A percentile compares a stretch with the other conserved stretches of the same genome.
Evolutionary conservation across 2,888 invertebrate species (phyloP).

Genomic region (Lasioglossum vierecki): DNA sequence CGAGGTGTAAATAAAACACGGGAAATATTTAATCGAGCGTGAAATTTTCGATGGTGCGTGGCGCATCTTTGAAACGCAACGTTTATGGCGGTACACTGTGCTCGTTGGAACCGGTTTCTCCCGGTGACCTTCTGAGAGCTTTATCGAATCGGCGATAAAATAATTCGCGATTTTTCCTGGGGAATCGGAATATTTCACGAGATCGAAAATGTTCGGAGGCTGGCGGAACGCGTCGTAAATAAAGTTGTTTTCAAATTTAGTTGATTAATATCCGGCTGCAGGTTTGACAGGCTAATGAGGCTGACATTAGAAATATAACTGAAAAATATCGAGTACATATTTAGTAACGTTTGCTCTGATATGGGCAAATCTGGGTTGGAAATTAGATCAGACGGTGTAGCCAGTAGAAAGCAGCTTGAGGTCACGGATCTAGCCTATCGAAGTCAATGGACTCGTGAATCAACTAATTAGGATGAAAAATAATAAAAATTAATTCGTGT

Average conservation of each 20-base stretch:
- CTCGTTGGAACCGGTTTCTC: slow-evolving; percentile 40
- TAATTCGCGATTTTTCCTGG: slow-evolving; percentile 25
- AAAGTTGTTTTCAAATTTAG: neutral
- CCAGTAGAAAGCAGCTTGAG: neutral
- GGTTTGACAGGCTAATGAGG: neutral
- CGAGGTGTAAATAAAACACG: neutral
- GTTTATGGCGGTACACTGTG: neutral
- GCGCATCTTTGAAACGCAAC: slow-evolving; percentile 17
- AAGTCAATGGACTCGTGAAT: neutral
- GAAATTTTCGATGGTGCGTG: neutral
- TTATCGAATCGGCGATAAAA: slow-evolving; percentile 29
- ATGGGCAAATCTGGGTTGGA: neutral
- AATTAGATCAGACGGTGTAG: neutral
- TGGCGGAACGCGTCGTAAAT: neutral
- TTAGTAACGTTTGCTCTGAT: neutral
- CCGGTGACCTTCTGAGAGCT: slow-evolving; percentile 35
- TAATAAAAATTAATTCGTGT: neutral
- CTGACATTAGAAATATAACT: neutral
- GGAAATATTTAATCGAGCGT: slow-evolving; percentile 14
- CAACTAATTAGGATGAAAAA: neutral
- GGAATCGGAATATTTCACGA: neutral
- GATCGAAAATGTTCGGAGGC: neutral
- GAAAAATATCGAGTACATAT: neutral
- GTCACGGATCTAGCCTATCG: neutral
- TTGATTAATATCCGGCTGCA: neutral